Percentiles rank a stretch among this genome's conserved stretches.
These are phyloP conservation scores for Paguma larvata DNA, from an alignment of 2,797 vertebrate species.

Conservation along the genomic window DNA sequence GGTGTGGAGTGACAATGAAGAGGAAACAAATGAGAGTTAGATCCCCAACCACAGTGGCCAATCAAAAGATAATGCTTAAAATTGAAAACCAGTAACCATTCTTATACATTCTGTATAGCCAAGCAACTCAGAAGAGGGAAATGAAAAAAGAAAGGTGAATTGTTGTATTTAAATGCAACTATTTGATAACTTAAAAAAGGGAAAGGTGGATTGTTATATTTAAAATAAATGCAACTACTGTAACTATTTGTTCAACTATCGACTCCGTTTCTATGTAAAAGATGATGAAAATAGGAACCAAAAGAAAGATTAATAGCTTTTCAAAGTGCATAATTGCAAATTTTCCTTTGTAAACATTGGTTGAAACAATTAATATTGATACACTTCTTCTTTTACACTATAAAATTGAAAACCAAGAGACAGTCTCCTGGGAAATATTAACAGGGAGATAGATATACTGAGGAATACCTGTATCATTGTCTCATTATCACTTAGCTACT, in stretches of 20 bases:
- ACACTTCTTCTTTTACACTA: not conserved
- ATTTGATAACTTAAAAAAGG: not conserved
- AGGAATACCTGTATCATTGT: not conserved
- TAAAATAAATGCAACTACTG: not conserved
- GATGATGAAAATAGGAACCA: not conserved
- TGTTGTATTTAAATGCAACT: not conserved
- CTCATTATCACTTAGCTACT: not conserved
- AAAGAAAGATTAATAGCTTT: not conserved
- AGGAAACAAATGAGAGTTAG: not conserved
- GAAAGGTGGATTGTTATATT: not conserved
- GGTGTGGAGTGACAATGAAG: not conserved
- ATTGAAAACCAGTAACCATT: not conserved
- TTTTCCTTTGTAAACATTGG: not conserved
- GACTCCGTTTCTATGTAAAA: not conserved
- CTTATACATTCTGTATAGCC: not conserved
- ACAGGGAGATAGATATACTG: not conserved
- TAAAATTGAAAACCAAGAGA: not conserved
- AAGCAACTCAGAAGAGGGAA: not conserved
- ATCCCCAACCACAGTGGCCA: not conserved
- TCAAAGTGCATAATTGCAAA: not conserved
- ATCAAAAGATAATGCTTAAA: not conserved
- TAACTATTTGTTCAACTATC: no score
- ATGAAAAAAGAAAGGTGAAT: not conserved
- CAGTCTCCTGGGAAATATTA: not conserved
- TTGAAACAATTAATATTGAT: not conserved